phyloP scores from a whole-genome alignment of 2,888 invertebrate genomes.

The Acheta domesticus region DNA sequence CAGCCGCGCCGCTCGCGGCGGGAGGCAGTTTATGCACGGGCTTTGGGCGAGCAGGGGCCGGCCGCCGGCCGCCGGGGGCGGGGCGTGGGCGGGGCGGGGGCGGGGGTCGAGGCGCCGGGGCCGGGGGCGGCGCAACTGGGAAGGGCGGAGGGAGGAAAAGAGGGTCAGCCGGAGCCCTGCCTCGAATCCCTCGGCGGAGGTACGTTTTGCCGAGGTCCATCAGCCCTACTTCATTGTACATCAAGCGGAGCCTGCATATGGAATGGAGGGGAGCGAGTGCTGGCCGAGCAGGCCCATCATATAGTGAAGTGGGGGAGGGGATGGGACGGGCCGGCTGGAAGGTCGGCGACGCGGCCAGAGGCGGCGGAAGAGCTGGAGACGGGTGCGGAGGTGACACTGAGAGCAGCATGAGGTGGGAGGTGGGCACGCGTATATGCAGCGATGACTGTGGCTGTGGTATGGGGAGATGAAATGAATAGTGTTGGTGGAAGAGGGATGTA shows the following conservation, averaged over 20 bases:
- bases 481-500: too few species aligned
- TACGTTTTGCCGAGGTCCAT: slow-evolving; percentile 10
- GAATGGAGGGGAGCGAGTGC: background rate
- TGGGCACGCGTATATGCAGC: too few species aligned
- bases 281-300: background rate
- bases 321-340: too few species aligned
- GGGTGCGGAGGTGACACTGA: too few species aligned
- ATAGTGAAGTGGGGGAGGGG: too few species aligned
- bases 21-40: slow-evolving; percentile 1
- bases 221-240: slow-evolving; percentile 18
- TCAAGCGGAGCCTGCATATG: slow-evolving; percentile 2
- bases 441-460: too few species aligned
- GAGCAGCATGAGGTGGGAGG: too few species aligned
- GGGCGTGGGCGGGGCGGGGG: background rate
- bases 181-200: background rate
- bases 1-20: background rate
- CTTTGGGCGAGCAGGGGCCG: background rate
- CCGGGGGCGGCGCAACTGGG: background rate
- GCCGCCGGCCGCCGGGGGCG: background rate
- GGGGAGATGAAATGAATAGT: too few species aligned
- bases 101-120: too few species aligned
- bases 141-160: background rate
- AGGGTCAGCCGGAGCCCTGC: background rate
- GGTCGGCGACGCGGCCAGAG: too few species aligned
- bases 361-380: too few species aligned